These are phyloP conservation scores for Excalfactoria chinensis DNA, from an alignment of 2,113 vertebrate species.

Conservation along the genomic window DNA sequence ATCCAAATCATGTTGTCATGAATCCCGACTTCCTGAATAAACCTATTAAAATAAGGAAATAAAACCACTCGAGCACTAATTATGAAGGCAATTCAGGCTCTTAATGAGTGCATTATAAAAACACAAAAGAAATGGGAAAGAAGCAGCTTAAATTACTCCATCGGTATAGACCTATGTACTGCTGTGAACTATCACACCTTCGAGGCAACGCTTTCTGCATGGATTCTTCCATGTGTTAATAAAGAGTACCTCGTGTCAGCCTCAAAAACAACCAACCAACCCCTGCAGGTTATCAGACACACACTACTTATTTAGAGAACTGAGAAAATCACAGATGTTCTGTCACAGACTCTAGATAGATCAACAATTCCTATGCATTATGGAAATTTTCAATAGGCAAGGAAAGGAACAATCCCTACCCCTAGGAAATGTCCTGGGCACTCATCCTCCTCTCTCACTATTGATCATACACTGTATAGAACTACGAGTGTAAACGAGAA, in stretches of 20 bases:
- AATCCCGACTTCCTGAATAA: not conserved
- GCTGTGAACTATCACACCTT: not conserved
- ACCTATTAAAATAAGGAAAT: not conserved
- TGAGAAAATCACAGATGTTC: not conserved
- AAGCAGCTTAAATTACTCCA: not conserved
- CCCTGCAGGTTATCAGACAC: not conserved
- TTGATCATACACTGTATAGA: not conserved
- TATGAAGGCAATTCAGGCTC: not conserved
- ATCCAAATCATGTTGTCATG: not conserved
- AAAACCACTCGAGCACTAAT: not conserved
- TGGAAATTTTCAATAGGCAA: not conserved
- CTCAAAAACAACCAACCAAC: not conserved
- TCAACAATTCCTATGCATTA: not conserved
- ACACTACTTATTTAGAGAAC: not conserved
- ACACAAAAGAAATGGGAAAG: not conserved
- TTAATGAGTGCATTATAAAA: not conserved
- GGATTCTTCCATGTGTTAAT: not conserved
- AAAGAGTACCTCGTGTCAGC: not conserved
- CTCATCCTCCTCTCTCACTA: not conserved
- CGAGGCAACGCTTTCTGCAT: not conserved
- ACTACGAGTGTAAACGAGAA: not conserved
- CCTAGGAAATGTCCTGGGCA: not conserved
- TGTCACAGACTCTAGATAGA: not conserved
- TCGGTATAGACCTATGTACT: not conserved
- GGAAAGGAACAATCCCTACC: not conserved